A percentile compares a stretch with the other conserved stretches of the same genome.
Conservation (phyloP, 2,113 vertebrate genomes). For the Callipepla californica region DNA sequence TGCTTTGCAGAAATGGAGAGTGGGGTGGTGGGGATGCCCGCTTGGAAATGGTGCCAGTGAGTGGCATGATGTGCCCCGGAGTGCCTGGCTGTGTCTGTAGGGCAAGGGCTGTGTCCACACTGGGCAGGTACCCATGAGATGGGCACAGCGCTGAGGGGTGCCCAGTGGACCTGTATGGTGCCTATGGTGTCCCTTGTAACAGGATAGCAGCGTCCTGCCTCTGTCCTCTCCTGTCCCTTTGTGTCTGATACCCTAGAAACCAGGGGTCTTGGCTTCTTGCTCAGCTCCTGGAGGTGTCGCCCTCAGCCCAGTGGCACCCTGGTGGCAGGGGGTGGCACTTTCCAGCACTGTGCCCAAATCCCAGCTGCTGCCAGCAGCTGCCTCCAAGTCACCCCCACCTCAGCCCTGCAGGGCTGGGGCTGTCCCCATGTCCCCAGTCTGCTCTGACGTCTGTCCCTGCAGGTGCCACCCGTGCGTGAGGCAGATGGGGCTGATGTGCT, state of each 20-base stretch:
- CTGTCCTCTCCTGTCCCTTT: neutral
- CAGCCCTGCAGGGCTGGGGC: neutral
- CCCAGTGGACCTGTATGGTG: neutral
- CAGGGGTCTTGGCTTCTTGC: neutral
- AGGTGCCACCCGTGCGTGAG: neutral
- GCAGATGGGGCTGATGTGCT: neutral
- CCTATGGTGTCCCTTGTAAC: neutral
- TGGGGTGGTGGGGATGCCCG: neutral
- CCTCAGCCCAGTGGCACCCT: rapidly evolving
- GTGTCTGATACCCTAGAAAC: neutral
- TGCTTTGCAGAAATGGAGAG: neutral
- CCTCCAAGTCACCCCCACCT: neutral
- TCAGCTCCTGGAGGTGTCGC: neutral
- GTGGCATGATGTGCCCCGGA: neutral
- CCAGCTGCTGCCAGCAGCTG: neutral
- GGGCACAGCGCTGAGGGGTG: neutral
- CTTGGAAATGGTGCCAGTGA: rapidly evolving
- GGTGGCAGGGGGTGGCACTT: neutral
- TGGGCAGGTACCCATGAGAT: neutral
- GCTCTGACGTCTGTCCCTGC: neutral
- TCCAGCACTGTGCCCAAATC: neutral
- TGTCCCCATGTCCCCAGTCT: neutral
- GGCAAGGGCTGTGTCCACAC: neutral
- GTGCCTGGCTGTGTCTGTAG: too few species aligned
- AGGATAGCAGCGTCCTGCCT: neutral